Percentiles rank a stretch among this genome's conserved stretches.
Evolutionary conservation across 1,140 invertebrate species (phyloP).

Genomic region (Cydia splendana): DNA sequence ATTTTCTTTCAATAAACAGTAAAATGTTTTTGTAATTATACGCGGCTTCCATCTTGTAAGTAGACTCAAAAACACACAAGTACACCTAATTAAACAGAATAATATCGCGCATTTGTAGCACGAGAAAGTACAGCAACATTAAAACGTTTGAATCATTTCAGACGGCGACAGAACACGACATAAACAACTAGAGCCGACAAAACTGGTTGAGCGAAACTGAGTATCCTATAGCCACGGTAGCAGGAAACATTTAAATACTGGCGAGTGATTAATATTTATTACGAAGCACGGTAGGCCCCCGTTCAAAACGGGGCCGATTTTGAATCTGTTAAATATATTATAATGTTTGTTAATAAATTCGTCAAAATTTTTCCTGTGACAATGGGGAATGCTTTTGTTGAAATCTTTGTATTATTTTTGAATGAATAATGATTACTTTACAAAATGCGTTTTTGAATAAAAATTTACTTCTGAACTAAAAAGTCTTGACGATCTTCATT

Average conservation of each 20-base stretch:
- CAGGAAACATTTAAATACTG: constrained; percentile 71
- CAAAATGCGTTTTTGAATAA: not conserved
- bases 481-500: no score
- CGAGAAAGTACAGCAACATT: constrained; percentile 7
- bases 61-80: not conserved
- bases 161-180: constrained; percentile 15
- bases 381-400: constrained; percentile 28
- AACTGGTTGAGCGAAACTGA: constrained; percentile 27
- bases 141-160: constrained; percentile 33
- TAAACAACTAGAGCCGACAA: constrained; percentile 23
- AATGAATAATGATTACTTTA: not conserved
- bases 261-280: constrained; percentile 74
- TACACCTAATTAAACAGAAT: not conserved
- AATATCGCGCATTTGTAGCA: not conserved
- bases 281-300: constrained; percentile 48
- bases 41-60: no score
- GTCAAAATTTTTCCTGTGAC: constrained; percentile 24
- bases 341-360: constrained; percentile 33
- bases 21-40: no score
- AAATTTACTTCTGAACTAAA: not conserved
- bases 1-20: no score
- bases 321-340: constrained; percentile 33
- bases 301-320: constrained; percentile 21
- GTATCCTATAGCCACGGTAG: constrained; percentile 55
- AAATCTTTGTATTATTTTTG: constrained; percentile 24